Percentiles rank a stretch among this genome's conserved stretches.
Conservation (phyloP, 1,140 invertebrate genomes). For the Thereuonema tuberculata region DNA sequence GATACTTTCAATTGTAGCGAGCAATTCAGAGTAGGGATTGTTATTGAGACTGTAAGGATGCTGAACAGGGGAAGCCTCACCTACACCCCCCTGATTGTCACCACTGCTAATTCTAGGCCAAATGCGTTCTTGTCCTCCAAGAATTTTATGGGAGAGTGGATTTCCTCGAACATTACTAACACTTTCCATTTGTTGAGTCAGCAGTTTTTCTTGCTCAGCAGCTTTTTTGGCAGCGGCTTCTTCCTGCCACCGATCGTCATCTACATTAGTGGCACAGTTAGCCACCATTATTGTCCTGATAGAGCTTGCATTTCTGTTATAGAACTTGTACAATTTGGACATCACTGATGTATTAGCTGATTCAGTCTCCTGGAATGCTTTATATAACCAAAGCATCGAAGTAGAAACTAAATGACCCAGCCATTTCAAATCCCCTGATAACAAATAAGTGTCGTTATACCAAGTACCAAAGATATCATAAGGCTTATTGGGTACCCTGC, state of each 20-base stretch:
- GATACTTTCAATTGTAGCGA: too few species aligned
- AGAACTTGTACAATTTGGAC: constrained; percentile 60
- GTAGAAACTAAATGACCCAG: constrained; percentile 61
- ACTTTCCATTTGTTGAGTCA: background rate
- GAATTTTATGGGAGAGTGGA: too few species aligned
- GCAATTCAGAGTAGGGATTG: too few species aligned
- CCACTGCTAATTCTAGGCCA: too few species aligned
- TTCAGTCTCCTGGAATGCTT: constrained; percentile 50
- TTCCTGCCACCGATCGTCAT: constrained; percentile 22
- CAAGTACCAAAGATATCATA: constrained; percentile 82
- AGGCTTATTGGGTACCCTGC: constrained; percentile 67
- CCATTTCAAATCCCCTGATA: constrained; percentile 69
- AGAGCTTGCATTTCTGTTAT: constrained; percentile 67
- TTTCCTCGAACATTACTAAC: constrained; percentile 2
- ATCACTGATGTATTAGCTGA: constrained; percentile 69
- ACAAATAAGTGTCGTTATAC: constrained; percentile 66
- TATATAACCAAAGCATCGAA: constrained; percentile 69
- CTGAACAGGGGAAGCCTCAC: too few species aligned
- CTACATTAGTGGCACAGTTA: constrained; percentile 37
- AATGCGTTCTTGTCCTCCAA: too few species aligned
- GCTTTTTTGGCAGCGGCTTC: background rate
- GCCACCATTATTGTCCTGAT: constrained; percentile 60
- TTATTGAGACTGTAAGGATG: too few species aligned
- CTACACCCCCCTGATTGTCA: too few species aligned
- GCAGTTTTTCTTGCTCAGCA: background rate